These are phyloP conservation scores for Porites evermanni DNA, from an alignment of 92 coral and sea anemone genomes.

Conservation along the genomic window DNA sequence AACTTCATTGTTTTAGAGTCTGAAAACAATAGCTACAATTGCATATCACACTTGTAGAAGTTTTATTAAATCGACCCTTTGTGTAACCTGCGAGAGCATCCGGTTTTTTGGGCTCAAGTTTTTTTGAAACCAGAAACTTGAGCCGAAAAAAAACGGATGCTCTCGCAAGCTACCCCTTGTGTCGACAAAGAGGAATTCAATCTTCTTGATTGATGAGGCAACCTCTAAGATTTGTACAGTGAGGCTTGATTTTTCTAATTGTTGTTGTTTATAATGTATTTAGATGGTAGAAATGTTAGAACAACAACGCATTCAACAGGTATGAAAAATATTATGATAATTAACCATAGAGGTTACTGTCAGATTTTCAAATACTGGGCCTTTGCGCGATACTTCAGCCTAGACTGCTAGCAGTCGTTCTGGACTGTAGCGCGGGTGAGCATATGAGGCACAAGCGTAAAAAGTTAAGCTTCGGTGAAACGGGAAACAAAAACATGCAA, in stretches of 20 bases:
- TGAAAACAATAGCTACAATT: too few species aligned
- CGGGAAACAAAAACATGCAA: neutral
- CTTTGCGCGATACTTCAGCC: neutral
- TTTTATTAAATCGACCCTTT: too few species aligned
- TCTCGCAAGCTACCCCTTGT: too few species aligned
- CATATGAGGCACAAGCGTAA: neutral
- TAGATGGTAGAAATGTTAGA: conserved; percentile 68
- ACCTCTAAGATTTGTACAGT: neutral
- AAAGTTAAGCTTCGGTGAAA: neutral
- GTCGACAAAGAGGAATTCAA: too few species aligned
- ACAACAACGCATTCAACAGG: conserved; percentile 46
- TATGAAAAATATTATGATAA: neutral
- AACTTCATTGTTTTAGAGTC: too few species aligned
- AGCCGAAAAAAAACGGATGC: too few species aligned
- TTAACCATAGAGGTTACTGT: too few species aligned
- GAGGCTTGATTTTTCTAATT: neutral
- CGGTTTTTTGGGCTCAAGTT: too few species aligned
- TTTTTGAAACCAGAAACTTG: too few species aligned
- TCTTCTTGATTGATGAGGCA: too few species aligned
- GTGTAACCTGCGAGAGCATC: too few species aligned
- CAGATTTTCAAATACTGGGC: neutral
- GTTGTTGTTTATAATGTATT: neutral
- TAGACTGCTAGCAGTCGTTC: neutral
- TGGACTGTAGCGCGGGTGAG: neutral
- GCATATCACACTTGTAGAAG: too few species aligned